These are phyloP conservation scores for Platorchestia sp. DNA, from an alignment of 1,140 invertebrate species.

Conservation along the genomic window DNA sequence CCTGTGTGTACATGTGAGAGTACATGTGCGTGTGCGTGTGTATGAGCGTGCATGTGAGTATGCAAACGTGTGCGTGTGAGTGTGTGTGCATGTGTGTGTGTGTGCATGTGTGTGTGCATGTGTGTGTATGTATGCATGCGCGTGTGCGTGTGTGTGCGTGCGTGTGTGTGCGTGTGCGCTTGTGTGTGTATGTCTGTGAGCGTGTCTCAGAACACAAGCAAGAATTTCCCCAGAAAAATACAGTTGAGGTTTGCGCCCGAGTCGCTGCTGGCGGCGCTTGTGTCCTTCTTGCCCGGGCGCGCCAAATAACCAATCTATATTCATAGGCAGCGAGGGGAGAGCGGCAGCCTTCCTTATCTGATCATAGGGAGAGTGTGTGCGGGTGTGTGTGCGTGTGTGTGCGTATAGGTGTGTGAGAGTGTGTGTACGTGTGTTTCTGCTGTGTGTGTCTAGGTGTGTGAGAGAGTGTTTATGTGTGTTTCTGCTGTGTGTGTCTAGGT, in stretches of 20 bases:
- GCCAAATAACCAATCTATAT: constrained; percentile 48
- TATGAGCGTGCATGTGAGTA: too few relatives aligned
- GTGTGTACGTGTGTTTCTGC: neutral
- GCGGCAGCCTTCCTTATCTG: neutral
- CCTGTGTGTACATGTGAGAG: too few relatives aligned
- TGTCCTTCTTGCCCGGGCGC: neutral
- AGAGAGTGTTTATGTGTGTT: neutral
- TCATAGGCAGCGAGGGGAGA: neutral
- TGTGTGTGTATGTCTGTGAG: neutral
- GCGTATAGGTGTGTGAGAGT: neutral
- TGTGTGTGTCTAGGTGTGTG: constrained; percentile 34
- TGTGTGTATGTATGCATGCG: neutral
- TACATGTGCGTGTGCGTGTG: too few relatives aligned
- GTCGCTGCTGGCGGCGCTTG: neutral
- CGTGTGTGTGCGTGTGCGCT: neutral
- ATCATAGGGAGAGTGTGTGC: constrained; percentile 11
- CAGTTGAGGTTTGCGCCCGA: neutral
- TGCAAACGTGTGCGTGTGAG: too few relatives aligned
- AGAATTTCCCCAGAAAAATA: neutral
- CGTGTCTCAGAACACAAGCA: neutral
- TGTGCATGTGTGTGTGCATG: neutral
- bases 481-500: constrained; percentile 14
- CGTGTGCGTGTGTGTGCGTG: neutral
- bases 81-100: neutral
- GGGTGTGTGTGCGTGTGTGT: constrained; percentile 38